phyloP scores from a whole-genome alignment of 2,113 vertebrate species.

The Charina bottae region DNA sequence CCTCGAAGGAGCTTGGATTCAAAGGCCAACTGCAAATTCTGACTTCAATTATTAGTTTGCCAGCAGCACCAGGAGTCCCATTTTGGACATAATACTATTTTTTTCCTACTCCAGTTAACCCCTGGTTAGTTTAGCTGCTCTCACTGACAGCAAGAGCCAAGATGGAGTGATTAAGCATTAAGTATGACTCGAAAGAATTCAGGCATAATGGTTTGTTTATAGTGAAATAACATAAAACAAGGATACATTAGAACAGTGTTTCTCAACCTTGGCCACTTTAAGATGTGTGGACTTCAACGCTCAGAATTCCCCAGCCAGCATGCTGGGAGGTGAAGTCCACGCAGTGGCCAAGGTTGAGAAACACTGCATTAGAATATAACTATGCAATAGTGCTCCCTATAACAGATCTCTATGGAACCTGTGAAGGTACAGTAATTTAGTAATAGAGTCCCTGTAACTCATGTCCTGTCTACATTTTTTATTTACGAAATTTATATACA shows the following conservation, averaged over 20 bases:
- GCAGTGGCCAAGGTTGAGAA: too few species aligned
- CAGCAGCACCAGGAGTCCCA: neutral
- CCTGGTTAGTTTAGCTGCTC: neutral
- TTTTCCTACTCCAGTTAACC: neutral
- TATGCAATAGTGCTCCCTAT: neutral
- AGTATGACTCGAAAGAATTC: neutral
- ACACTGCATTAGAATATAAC: neutral
- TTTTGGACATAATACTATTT: neutral
- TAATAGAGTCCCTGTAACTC: neutral
- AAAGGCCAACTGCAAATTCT: neutral
- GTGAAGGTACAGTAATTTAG: neutral
- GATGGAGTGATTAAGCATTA: neutral
- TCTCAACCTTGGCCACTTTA: too few species aligned
- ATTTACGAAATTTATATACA: neutral
- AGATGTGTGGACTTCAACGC: too few species aligned
- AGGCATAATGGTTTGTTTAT: neutral
- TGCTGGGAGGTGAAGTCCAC: too few species aligned
- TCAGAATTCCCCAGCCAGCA: too few species aligned
- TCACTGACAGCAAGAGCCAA: neutral
- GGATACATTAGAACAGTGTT: neutral
- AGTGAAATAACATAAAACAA: neutral
- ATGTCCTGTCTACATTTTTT: neutral
- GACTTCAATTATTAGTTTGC: neutral
- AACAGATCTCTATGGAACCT: neutral
- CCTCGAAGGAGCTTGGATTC: neutral